These are phyloP conservation scores for Drosophila seclusa DNA, from an alignment of 2,888 invertebrate species.

Conservation along the genomic window DNA sequence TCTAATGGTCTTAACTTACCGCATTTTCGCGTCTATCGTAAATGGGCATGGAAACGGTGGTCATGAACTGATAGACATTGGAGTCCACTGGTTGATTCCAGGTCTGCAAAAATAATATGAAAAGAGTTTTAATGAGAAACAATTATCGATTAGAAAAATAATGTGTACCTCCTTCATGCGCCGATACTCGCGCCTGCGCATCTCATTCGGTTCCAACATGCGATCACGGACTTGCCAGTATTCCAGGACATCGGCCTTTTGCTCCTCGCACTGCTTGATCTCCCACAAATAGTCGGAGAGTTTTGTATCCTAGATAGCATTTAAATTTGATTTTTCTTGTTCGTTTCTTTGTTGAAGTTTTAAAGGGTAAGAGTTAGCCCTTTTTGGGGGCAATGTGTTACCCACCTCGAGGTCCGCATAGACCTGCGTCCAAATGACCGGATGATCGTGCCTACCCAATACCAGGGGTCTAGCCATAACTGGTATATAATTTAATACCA, in stretches of 20 bases:
- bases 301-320: conserved; percentile 90
- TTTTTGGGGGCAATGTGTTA: conserved; percentile 41
- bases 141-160: neutral
- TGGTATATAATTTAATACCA: conserved; percentile 97
- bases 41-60: conserved; percentile 96
- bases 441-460: conserved; percentile 92
- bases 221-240: conserved; percentile 86
- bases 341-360: neutral
- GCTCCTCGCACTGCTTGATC: conserved; percentile 91
- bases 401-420: conserved; percentile 95
- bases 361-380: conserved; percentile 12
- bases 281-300: conserved; percentile 97
- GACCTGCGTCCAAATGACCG: conserved; percentile 98
- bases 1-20: conserved; percentile 86
- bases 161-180: conserved; percentile 77
- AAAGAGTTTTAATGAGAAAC: neutral
- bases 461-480: conserved; percentile 98
- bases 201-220: conserved; percentile 88
- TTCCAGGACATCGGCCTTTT: conserved; percentile 90
- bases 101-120: conserved; percentile 63
- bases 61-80: conserved; percentile 91
- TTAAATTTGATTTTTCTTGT: conserved; percentile 21
- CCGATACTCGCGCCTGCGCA: conserved; percentile 85
- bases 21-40: conserved; percentile 94
- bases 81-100: conserved; percentile 86